phyloP scores from a whole-genome alignment of 2,888 invertebrate species.

The Tipula vernalis region DNA sequence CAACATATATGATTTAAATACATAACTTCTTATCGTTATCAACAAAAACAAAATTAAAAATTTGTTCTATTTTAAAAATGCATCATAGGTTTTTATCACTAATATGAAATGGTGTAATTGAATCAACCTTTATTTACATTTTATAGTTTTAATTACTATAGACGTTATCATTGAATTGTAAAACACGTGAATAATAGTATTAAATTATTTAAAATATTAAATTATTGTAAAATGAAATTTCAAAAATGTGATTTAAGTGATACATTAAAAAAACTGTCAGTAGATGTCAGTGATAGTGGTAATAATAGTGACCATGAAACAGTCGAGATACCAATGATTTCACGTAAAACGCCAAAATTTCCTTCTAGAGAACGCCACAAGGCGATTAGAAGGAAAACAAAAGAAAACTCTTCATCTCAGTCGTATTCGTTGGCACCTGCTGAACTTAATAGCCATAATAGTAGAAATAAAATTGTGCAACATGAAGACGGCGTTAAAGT shows the following conservation, averaged over 20 bases:
- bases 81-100: neutral
- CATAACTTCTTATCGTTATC: neutral
- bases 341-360: constrained; percentile 48
- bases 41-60: neutral
- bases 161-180: neutral
- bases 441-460: neutral
- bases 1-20: neutral
- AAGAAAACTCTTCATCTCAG: neutral
- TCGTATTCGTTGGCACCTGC: neutral
- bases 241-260: neutral
- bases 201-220: neutral
- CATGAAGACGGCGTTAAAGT: neutral
- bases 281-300: neutral
- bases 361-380: constrained; percentile 55
- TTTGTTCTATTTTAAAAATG: neutral
- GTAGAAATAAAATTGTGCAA: neutral
- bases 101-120: neutral
- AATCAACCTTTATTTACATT: neutral
- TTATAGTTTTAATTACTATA: neutral
- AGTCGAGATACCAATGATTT: constrained; percentile 27
- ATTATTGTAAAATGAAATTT: neutral
- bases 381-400: constrained; percentile 46
- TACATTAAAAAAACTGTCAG: neutral
- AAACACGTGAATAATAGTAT: neutral
- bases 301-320: neutral